Evolutionary conservation across 2,888 invertebrate species (phyloP).

Genomic region (Polydrusus tereticollis): DNA sequence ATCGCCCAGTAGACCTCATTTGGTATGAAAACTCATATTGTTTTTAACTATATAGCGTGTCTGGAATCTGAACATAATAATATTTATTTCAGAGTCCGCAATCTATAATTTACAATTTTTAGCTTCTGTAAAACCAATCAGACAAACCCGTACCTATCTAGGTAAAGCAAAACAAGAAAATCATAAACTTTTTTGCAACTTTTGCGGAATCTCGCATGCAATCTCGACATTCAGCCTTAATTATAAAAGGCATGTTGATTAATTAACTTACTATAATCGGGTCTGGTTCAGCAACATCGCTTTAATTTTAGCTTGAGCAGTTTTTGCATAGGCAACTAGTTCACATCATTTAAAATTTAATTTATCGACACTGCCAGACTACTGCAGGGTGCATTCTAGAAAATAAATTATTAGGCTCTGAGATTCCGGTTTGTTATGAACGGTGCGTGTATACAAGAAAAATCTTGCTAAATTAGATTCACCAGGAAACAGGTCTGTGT

Average conservation of each 20-base stretch:
- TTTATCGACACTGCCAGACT: slow-evolving; percentile 12
- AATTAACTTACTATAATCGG: slow-evolving; percentile 42
- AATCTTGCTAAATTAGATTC: not conserved
- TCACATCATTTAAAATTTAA: slow-evolving; percentile 45
- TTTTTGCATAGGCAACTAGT: slow-evolving; percentile 46
- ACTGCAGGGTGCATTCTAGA: slow-evolving; percentile 5
- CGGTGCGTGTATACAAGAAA: too few species aligned
- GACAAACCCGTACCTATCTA: slow-evolving; percentile 5
- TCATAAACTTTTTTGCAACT: slow-evolving; percentile 39
- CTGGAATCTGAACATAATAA: too few species aligned
- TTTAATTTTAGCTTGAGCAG: slow-evolving; percentile 41
- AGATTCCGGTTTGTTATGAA: not conserved
- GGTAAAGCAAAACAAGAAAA: slow-evolving; percentile 17
- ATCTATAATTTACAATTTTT: not conserved
- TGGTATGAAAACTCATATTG: too few species aligned
- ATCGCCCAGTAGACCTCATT: too few species aligned
- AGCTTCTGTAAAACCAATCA: not conserved
- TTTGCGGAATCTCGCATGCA: slow-evolving; percentile 47
- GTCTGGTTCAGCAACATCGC: slow-evolving; percentile 29
- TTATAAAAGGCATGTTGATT: slow-evolving; percentile 48
- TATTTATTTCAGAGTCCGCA: too few species aligned
- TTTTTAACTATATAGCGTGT: too few species aligned
- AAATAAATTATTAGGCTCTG: not conserved
- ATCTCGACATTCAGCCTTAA: slow-evolving; percentile 41
- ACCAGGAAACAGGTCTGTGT: not conserved